Percentiles rank a stretch among this genome's conserved stretches.
Conservation (phyloP, 2,113 vertebrate species). For the Ahaetulla prasina region DNA sequence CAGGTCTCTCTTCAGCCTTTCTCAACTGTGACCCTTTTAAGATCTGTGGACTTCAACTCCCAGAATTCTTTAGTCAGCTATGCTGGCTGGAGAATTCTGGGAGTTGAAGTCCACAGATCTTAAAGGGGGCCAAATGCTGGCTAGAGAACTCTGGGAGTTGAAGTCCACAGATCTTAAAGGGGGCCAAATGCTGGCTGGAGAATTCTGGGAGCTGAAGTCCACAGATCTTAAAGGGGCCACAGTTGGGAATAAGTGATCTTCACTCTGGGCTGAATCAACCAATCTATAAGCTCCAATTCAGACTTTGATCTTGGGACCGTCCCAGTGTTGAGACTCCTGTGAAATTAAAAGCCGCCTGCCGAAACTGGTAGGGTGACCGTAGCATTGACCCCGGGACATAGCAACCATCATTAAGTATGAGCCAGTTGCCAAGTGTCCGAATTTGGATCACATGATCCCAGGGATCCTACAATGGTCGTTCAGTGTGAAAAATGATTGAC, state of each 20-base stretch:
- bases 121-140: too few species aligned
- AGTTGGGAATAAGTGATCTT: accelerated
- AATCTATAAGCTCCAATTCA: not conserved
- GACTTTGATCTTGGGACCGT: too few species aligned
- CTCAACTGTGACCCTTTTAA: not conserved
- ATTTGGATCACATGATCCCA: not conserved
- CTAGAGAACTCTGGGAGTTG: not conserved
- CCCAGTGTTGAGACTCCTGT: not conserved
- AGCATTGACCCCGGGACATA: not conserved
- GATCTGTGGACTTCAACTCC: not conserved
- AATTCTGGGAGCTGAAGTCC: not conserved
- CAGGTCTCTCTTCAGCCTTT: not conserved
- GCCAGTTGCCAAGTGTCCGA: not conserved
- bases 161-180: not conserved
- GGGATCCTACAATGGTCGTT: not conserved
- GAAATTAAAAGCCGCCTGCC: not conserved
- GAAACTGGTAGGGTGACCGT: accelerated
- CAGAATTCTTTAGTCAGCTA: not conserved
- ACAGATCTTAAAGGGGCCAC: not conserved
- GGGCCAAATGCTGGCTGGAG: too few species aligned
- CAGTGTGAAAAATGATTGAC: not conserved
- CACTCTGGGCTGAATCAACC: not conserved
- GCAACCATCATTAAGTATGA: accelerated
- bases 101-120: not conserved
- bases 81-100: not conserved